Base-by-base conservation (phyloP, 1,140 invertebrate genomes). In the Drosophila tropicalis region DNA sequence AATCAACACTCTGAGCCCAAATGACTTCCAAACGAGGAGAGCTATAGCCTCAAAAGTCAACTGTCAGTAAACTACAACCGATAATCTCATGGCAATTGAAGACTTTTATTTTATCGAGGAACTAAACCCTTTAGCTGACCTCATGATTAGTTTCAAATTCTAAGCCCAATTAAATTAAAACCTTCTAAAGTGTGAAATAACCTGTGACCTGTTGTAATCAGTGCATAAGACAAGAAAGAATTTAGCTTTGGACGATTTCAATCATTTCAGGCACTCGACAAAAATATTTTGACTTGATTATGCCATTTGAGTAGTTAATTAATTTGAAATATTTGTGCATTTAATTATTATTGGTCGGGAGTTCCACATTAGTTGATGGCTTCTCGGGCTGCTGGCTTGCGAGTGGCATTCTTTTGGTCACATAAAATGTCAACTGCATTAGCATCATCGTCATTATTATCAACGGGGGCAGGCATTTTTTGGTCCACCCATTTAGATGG, bases 401-500 rank as follows among this genome's bases (percentile, higher is more conserved):
- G 12, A 19, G 15, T 32, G 29, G 57, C 75, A 70, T 76, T 85
- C 77, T 71, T 58, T 51, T 79, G 51, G 76, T 68, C 72, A 64
- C 81, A 85, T 85, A 81, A 84, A 84, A 81, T 85, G 81, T 85
- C 81, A 85, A 85, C 81, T 85, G 81, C 81, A 85, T 85, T 85
- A 85, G 81, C 81, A 71, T 85, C 81, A 81, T 81, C 77, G 68
- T 85, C 81, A 81, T 81, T 74, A 78, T 78, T 85, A 78, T 85
- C 75, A 76, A 41, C 56, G 25, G 57, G 80, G 70, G 74, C 44
- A 51, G 81, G 85, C 77, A 84, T 70, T 77, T 71, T 76, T 40
- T 36, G 82, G 44, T 66, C 58, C 39, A 17, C 32, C 40, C 67
- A 57, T 44, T 62, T 34, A 36, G 9, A 36, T 36, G 10, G 34